These are phyloP conservation scores for Bagarius yarrelli DNA, from an alignment of 2,113 vertebrate genomes.

Conservation along the genomic window DNA sequence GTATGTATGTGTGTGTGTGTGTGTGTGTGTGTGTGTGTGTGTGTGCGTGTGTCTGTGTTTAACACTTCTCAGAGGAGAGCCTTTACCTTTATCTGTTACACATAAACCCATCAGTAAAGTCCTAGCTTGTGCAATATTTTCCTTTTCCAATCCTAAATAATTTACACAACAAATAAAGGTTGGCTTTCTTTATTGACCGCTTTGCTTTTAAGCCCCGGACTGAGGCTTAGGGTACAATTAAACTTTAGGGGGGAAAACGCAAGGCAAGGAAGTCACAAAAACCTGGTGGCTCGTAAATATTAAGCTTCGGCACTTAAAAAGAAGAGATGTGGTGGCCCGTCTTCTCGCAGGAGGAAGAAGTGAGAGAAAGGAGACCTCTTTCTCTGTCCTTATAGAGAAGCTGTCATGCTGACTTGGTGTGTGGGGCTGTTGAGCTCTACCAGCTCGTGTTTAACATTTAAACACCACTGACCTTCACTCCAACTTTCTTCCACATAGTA, in stretches of 20 bases:
- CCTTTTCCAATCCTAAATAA: slow-evolving; percentile 16
- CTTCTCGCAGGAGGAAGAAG: neutral
- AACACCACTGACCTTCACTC: slow-evolving; percentile 21
- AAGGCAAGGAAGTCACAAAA: slow-evolving; percentile 26
- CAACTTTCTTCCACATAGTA: neutral
- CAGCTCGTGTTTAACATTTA: slow-evolving; percentile 28
- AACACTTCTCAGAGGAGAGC: neutral
- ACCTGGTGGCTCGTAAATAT: slow-evolving; percentile 27
- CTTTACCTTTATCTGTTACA: slow-evolving; percentile 4
- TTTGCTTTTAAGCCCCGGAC: neutral
- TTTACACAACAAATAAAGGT: slow-evolving; percentile 28
- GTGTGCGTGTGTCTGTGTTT: neutral
- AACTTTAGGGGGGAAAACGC: neutral
- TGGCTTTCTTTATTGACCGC: slow-evolving; percentile 1
- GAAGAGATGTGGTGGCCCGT: neutral
- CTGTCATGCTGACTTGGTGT: slow-evolving; percentile 20
- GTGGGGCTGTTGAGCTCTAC: neutral
- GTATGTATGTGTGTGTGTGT: no score
- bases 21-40: no score
- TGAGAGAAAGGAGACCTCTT: neutral
- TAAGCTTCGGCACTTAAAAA: slow-evolving; percentile 16
- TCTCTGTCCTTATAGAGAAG: slow-evolving; percentile 17
- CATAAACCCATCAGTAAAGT: slow-evolving; percentile 18
- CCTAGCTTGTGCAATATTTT: slow-evolving; percentile 19
- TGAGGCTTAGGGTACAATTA: slow-evolving; percentile 21